Evolutionary conservation across 2,797 vertebrate species (phyloP).

Genomic region (Sebastes variabilis): DNA sequence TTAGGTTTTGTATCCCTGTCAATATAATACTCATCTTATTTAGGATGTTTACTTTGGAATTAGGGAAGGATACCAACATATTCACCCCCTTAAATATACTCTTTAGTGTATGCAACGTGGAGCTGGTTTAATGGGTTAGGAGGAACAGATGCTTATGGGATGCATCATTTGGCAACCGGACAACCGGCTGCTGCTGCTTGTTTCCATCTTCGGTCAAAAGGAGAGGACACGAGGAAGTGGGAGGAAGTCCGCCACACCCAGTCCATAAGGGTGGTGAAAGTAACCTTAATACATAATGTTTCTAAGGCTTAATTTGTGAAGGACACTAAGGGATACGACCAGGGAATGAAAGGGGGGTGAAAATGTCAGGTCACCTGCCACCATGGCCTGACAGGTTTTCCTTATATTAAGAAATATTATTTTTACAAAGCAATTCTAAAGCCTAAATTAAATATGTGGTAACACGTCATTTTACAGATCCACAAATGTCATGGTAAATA

Average conservation of each 20-base stretch:
- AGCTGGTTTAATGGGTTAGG: neutral
- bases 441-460: too few species aligned
- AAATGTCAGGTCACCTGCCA: too few species aligned
- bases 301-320: neutral
- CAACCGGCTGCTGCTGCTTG: conserved; percentile 37
- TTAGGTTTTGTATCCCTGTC: neutral
- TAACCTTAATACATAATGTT: neutral
- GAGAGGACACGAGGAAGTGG: conserved; percentile 39
- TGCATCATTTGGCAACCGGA: conserved; percentile 35
- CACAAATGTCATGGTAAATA: too few species aligned
- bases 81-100: fast-evolving
- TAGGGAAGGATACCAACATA: fast-evolving
- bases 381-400: too few species aligned
- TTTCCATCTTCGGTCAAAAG: conserved; percentile 69
- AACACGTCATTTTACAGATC: too few species aligned
- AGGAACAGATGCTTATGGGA: conserved; percentile 34
- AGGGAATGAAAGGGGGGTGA: too few species aligned
- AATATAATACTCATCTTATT: neutral
- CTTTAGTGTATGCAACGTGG: neutral
- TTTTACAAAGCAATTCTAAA: too few species aligned
- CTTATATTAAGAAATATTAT: too few species aligned
- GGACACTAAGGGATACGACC: neutral
- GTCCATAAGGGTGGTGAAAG: conserved; percentile 2
- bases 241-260: conserved; percentile 57
- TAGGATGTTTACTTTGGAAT: neutral